Evolutionary conservation across 2,113 vertebrate species (phyloP).

Genomic region (Gorsachius goisagi): DNA sequence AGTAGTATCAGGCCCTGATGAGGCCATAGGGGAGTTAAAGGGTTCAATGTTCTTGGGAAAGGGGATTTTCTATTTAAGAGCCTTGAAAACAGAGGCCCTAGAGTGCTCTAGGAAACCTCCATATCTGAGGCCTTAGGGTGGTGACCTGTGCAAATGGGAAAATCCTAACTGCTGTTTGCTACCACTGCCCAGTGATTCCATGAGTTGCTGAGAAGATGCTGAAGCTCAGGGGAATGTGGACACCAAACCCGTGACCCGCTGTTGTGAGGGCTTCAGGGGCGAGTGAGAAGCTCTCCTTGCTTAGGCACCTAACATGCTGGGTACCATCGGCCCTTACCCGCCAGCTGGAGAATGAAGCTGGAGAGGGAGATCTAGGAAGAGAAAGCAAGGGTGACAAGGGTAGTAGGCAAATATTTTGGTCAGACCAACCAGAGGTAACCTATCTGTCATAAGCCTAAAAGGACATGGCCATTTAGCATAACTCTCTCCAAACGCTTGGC

Average conservation of each 20-base stretch:
- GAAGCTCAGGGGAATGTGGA: too few species aligned
- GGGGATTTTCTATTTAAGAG: background rate
- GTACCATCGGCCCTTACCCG: background rate
- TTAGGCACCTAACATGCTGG: too few species aligned
- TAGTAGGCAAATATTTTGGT: background rate
- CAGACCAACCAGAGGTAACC: background rate
- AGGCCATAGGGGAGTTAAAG: background rate
- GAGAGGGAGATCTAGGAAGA: background rate
- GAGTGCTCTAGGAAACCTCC: background rate
- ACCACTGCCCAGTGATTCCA: background rate
- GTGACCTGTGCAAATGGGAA: background rate
- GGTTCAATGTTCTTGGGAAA: background rate
- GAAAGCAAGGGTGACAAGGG: background rate
- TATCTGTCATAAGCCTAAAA: background rate
- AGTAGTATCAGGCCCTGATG: background rate
- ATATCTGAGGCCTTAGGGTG: too few species aligned
- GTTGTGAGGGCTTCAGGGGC: background rate
- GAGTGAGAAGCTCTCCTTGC: too few species aligned
- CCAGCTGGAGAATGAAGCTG: background rate
- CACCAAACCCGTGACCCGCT: background rate
- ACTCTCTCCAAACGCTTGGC: constrained; percentile 3
- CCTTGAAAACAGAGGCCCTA: background rate
- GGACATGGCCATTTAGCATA: constrained; percentile 27
- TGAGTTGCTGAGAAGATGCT: background rate
- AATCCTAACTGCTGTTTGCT: background rate